These are phyloP conservation scores for Drosophila watanabei DNA, from an alignment of 1,140 invertebrate species.

Conservation along the genomic window DNA sequence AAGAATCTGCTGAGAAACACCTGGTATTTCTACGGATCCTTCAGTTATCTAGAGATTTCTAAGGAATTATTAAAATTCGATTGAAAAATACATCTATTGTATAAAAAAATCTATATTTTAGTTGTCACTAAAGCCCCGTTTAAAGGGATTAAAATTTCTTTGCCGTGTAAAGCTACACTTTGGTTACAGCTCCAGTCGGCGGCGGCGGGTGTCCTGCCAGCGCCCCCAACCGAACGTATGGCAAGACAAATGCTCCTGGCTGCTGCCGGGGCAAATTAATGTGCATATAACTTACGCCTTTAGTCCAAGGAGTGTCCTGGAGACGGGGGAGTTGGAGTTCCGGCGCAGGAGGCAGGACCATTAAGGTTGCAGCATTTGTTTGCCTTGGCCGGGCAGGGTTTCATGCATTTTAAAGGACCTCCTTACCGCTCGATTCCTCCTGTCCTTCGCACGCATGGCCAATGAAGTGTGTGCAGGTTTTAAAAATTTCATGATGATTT, in stretches of 20 bases:
- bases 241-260: conserved; percentile 75
- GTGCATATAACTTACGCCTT: conserved; percentile 82
- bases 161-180: conserved; percentile 19
- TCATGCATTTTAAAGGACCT: conserved; percentile 78
- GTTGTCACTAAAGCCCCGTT: background rate
- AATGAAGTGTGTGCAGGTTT: conserved; percentile 76
- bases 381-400: conserved; percentile 40
- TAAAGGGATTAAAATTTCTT: conserved; percentile 11
- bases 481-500: conserved; percentile 81
- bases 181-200: conserved; percentile 23
- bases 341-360: conserved; percentile 12
- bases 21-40: background rate
- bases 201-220: conserved; percentile 8
- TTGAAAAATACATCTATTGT: background rate
- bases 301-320: conserved; percentile 32
- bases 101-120: background rate
- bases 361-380: conserved; percentile 75
- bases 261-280: conserved; percentile 76
- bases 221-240: conserved; percentile 47
- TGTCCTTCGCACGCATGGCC: conserved; percentile 43
- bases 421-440: background rate
- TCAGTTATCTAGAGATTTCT: background rate
- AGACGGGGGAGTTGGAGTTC: background rate
- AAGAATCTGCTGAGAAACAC: background rate
- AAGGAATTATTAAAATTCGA: background rate